Evolutionary conservation across 2,113 vertebrate genomes (phyloP).

Genomic region (Felis catus): DNA sequence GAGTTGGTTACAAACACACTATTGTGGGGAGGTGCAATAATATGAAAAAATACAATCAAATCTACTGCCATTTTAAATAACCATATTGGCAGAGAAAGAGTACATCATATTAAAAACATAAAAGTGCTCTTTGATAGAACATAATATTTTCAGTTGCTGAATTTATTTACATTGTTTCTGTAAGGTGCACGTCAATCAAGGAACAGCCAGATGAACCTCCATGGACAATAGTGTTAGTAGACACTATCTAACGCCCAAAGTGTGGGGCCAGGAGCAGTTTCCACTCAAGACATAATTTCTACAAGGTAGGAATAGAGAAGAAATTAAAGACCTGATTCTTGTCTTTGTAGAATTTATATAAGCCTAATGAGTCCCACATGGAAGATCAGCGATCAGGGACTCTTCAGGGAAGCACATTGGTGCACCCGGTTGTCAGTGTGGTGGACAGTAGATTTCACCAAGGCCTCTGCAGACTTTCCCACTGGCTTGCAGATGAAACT

Average conservation of each 20-base stretch:
- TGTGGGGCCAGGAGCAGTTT: not conserved
- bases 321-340: not conserved
- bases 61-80: conserved; percentile 72
- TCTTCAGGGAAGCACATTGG: not conserved
- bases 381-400: not conserved
- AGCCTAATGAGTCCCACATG: not conserved
- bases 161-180: conserved; percentile 64
- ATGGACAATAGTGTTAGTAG: not conserved
- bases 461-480: not conserved
- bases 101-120: conserved; percentile 61
- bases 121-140: conserved; percentile 69
- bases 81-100: conserved; percentile 56
- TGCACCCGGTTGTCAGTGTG: not conserved
- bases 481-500: not conserved
- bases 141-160: conserved; percentile 55
- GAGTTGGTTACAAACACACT: conserved; percentile 74
- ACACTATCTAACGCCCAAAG: not conserved
- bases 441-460: not conserved
- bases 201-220: not conserved
- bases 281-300: not conserved
- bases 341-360: not conserved
- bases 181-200: conserved; percentile 67
- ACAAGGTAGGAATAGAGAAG: not conserved
- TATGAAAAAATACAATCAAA: conserved; percentile 56
- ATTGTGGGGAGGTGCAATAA: conserved; percentile 37